Conservation (phyloP, 2,113 vertebrate genomes). For the Sciurus niger region DNA sequence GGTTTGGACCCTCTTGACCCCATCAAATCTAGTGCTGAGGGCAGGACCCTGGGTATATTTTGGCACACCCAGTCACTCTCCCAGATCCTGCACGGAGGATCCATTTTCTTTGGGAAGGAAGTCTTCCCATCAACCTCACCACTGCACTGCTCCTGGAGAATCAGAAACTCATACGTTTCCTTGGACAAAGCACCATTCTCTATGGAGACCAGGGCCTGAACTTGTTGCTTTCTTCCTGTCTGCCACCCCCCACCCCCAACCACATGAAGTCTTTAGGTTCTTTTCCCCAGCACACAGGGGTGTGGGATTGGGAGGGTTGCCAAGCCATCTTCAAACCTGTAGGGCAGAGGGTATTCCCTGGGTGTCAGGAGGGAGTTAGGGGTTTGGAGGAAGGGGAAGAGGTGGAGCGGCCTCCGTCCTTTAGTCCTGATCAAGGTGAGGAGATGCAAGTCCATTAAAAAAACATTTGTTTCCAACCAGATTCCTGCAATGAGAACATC, state of each 20-base stretch:
- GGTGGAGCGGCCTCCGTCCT: slow-evolving; percentile 86
- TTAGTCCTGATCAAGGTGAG: slow-evolving; percentile 90
- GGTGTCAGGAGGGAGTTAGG: slow-evolving; percentile 77
- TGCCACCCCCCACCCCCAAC: slow-evolving; percentile 68
- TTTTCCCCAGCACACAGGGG: slow-evolving; percentile 82
- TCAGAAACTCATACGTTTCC: slow-evolving; percentile 83
- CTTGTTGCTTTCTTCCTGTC: slow-evolving; percentile 51
- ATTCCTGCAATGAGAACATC: slow-evolving; percentile 84
- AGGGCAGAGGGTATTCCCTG: slow-evolving; percentile 78
- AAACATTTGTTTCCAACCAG: slow-evolving; percentile 86
- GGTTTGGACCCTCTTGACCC: slow-evolving; percentile 76
- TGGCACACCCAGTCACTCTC: slow-evolving; percentile 77
- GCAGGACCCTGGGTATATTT: slow-evolving; percentile 69
- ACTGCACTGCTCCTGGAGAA: slow-evolving; percentile 65
- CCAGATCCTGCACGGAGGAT: slow-evolving; percentile 25
- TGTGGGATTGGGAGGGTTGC: slow-evolving; percentile 81
- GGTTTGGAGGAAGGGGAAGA: slow-evolving; percentile 77
- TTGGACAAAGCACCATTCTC: slow-evolving; percentile 89
- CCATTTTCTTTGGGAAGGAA: slow-evolving; percentile 63
- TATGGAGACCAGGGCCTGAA: slow-evolving; percentile 82
- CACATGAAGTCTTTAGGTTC: slow-evolving; percentile 69
- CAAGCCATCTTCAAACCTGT: slow-evolving; percentile 79
- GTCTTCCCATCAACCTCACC: slow-evolving; percentile 70
- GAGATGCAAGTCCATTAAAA: slow-evolving; percentile 91
- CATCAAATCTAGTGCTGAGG: slow-evolving; percentile 66